A percentile compares a stretch with the other conserved stretches of the same genome.
phyloP scores from a whole-genome alignment of 2,888 invertebrate species.

The Bimastos eiseni region DNA sequence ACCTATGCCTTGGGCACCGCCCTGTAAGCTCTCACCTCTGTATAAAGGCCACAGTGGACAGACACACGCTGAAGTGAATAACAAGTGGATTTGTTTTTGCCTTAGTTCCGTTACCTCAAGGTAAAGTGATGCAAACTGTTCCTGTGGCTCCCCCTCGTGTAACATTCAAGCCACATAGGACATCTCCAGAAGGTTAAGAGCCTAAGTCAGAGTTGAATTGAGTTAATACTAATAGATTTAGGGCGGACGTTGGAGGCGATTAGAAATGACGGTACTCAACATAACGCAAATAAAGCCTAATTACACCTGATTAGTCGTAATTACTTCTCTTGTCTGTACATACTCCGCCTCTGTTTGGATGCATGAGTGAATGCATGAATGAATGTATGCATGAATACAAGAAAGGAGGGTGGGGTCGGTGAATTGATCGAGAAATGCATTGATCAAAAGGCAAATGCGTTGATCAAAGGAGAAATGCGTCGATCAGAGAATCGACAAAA shows the following conservation, averaged over 20 bases:
- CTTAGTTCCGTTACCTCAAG: background rate
- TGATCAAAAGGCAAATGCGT: no score
- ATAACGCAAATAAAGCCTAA: background rate
- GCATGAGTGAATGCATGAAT: background rate
- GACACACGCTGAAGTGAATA: background rate
- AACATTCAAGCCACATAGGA: no score
- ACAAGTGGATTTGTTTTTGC: background rate
- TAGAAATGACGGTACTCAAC: background rate
- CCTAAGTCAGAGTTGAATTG: background rate
- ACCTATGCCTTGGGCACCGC: no score
- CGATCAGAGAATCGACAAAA: background rate
- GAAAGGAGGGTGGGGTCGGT: no score
- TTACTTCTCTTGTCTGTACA: background rate
- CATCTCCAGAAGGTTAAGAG: no score
- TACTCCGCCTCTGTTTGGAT: background rate
- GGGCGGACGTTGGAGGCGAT: background rate
- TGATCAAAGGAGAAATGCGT: no score
- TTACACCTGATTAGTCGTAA: background rate
- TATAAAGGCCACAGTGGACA: background rate
- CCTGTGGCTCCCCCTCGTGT: background rate
- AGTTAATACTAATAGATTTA: background rate
- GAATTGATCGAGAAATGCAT: background rate
- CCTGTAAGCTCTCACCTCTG: no score
- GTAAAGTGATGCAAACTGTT: background rate
- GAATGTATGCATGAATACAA: no score